Evolutionary conservation across 1,140 invertebrate species (phyloP).

Genomic region (Bombus huntii): DNA sequence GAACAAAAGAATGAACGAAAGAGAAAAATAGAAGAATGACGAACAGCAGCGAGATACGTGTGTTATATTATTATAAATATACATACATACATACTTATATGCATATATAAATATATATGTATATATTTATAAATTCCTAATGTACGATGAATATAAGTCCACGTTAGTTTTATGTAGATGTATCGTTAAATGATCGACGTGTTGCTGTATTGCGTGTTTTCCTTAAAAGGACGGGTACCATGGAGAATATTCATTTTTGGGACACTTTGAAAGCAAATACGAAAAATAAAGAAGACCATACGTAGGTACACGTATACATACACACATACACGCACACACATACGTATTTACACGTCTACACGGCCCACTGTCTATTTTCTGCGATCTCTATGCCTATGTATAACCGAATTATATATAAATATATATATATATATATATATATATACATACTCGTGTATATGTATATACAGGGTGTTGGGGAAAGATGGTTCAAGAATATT

Average conservation of each 20-base stretch:
- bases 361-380: slow-evolving; percentile 58
- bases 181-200: slow-evolving; percentile 37
- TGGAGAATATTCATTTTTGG: slow-evolving; percentile 27
- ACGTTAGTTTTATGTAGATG: slow-evolving; percentile 39
- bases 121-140: slow-evolving; percentile 16
- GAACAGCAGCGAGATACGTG: slow-evolving; percentile 5
- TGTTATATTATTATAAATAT: slow-evolving; percentile 23
- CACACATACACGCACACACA: neutral
- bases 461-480: neutral
- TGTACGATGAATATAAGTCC: slow-evolving; percentile 25
- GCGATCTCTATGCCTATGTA: slow-evolving; percentile 64
- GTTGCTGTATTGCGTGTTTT: slow-evolving; percentile 53
- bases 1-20: neutral
- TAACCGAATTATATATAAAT: slow-evolving; percentile 55
- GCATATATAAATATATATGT: neutral
- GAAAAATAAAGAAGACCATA: slow-evolving; percentile 4
- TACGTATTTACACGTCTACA: slow-evolving; percentile 7
- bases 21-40: neutral
- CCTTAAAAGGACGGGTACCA: slow-evolving; percentile 27
- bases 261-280: slow-evolving; percentile 18
- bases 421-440: slow-evolving; percentile 6
- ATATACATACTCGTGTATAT: neutral
- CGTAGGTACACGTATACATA: slow-evolving; percentile 11
- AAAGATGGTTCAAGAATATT: neutral
- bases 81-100: slow-evolving; percentile 20